phyloP scores from a whole-genome alignment of 1,140 invertebrate genomes.

The Halotydeus destructor region DNA sequence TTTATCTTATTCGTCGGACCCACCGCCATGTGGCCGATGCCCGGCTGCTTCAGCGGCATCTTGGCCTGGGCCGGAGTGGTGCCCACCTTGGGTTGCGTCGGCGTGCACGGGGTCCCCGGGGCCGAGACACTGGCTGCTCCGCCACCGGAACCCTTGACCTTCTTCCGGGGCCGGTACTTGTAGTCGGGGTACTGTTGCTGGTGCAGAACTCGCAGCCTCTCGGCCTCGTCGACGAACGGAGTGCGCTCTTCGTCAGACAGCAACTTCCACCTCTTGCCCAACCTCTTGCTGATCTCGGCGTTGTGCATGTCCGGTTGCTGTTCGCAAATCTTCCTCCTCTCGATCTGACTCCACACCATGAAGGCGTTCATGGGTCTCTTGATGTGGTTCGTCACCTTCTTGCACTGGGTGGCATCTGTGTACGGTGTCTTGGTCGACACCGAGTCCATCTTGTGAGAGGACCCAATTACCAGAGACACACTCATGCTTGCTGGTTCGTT shows the following conservation, averaged over 20 bases:
- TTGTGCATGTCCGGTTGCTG: slow-evolving; percentile 86
- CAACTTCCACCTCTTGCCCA: slow-evolving; percentile 76
- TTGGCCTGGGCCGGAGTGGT: slow-evolving; percentile 3
- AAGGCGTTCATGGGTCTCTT: slow-evolving; percentile 95
- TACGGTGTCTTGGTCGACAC: slow-evolving; percentile 79
- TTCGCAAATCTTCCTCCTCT: slow-evolving; percentile 79
- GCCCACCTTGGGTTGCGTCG: background rate
- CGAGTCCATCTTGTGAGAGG: slow-evolving; percentile 60
- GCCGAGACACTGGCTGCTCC: slow-evolving; percentile 17
- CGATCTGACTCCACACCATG: slow-evolving; percentile 93
- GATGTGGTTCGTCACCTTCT: slow-evolving; percentile 84
- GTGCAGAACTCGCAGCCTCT: slow-evolving; percentile 66
- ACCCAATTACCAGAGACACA: too few relatives aligned
- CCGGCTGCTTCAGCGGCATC: slow-evolving; percentile 4
- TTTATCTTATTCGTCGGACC: slow-evolving; percentile 18
- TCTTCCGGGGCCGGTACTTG: slow-evolving; percentile 87
- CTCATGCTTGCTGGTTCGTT: slow-evolving; percentile 14
- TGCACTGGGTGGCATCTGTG: slow-evolving; percentile 77
- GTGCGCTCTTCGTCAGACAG: slow-evolving; percentile 62
- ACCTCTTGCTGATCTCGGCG: slow-evolving; percentile 77
- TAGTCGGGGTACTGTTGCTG: slow-evolving; percentile 92
- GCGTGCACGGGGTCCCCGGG: background rate
- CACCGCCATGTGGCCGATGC: slow-evolving; percentile 9
- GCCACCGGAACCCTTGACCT: slow-evolving; percentile 32
- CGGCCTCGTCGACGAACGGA: slow-evolving; percentile 85